Evolutionary conservation across 2,888 invertebrate genomes (phyloP).

Genomic region (Eristalinus sepulchralis): DNA sequence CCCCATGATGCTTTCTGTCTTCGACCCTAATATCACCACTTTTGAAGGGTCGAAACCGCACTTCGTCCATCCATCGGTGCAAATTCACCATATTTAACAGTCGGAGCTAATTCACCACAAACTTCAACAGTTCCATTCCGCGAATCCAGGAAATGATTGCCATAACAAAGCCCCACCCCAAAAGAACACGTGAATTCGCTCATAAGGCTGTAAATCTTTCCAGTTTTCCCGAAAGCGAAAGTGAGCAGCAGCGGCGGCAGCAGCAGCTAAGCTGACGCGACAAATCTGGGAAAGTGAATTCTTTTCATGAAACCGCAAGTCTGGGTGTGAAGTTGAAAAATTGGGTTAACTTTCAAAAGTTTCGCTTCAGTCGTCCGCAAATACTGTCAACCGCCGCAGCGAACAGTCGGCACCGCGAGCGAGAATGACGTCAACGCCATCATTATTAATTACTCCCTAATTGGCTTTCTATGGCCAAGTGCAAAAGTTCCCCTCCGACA

Average conservation of each 20-base stretch:
- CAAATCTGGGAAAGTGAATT: constrained; percentile 61
- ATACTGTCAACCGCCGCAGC: constrained; percentile 17
- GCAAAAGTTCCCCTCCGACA: constrained; percentile 50
- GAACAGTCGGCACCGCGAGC: not conserved
- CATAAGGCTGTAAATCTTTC: not conserved
- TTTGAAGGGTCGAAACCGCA: no score
- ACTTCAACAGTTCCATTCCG: not conserved
- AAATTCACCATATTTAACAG: no score
- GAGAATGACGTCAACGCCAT: constrained; percentile 14
- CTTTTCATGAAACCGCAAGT: constrained; percentile 33
- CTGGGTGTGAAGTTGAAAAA: constrained; percentile 42
- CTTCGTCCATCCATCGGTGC: no score
- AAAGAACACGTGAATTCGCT: not conserved
- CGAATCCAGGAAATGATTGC: not conserved
- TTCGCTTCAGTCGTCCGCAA: constrained; percentile 17
- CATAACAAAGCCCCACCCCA: not conserved
- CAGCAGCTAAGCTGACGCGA: constrained; percentile 31
- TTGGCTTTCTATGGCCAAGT: constrained; percentile 66
- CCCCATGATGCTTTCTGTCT: no score
- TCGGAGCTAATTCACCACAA: no score
- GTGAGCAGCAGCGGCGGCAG: not conserved
- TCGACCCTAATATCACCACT: no score
- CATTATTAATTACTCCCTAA: constrained; percentile 71
- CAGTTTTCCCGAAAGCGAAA: constrained; percentile 27
- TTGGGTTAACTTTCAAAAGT: constrained; percentile 65